A percentile compares a stretch with the other conserved stretches of the same genome.
These are phyloP conservation scores for Crotophaga sulcirostris DNA, from an alignment of 2,113 vertebrate genomes.

Conservation along the genomic window DNA sequence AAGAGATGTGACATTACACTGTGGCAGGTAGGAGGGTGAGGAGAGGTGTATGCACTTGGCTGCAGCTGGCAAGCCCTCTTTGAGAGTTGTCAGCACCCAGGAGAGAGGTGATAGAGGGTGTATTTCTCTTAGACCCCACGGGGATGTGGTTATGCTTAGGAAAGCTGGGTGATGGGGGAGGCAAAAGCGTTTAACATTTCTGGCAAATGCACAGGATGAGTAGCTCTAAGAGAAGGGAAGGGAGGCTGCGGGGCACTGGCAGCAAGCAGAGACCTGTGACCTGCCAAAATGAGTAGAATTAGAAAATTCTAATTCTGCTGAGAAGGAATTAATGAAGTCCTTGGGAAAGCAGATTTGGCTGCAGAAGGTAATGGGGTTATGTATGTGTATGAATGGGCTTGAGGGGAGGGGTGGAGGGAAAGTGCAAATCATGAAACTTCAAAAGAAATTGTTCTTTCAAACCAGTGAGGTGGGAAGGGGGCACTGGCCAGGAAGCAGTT, in stretches of 20 bases:
- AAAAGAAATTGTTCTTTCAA: not conserved
- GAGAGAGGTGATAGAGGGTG: accelerated
- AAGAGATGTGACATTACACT: not conserved
- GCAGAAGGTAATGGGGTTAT: not conserved
- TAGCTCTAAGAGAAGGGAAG: not conserved
- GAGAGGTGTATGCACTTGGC: not conserved
- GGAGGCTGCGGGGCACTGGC: not conserved
- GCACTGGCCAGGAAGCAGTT: not conserved
- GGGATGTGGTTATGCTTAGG: not conserved
- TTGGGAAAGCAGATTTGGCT: not conserved
- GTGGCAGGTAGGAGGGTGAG: not conserved
- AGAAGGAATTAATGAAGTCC: not conserved
- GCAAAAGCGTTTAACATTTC: not conserved
- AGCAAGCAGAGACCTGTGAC: not conserved
- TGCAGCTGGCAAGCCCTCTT: not conserved
- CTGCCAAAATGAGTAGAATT: not conserved
- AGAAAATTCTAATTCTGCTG: not conserved
- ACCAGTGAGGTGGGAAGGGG: not conserved
- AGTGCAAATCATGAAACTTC: not conserved
- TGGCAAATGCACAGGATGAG: not conserved
- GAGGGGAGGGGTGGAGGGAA: accelerated
- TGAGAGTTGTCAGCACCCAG: not conserved
- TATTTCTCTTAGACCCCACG: not conserved
- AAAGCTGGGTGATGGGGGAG: not conserved
- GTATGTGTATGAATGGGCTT: not conserved